A percentile compares a stretch with the other conserved stretches of the same genome.
phyloP scores from a whole-genome alignment of 2,888 invertebrate species.

The Alsophila aescularia region DNA sequence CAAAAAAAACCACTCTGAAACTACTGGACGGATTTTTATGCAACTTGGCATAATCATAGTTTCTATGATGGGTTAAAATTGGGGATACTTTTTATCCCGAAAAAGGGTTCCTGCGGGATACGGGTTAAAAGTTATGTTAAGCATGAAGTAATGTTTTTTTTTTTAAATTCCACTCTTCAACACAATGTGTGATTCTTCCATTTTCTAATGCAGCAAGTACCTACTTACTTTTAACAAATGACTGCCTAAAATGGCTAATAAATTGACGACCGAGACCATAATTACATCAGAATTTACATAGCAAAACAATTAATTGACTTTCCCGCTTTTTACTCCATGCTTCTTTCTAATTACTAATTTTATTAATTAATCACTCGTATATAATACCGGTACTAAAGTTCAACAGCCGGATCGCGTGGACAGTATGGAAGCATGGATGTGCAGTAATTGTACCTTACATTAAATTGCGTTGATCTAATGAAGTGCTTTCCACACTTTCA shows the following conservation, averaged over 20 bases:
- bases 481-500: conserved; percentile 75
- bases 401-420: conserved; percentile 52
- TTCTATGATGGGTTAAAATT: too few relatives aligned
- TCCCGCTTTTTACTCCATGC: conserved; percentile 21
- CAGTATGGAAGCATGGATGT: conserved; percentile 20
- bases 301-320: conserved; percentile 19
- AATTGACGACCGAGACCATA: conserved; percentile 2
- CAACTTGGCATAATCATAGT: too few relatives aligned
- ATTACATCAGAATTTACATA: conserved; percentile 16
- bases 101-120: too few relatives aligned
- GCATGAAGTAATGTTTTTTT: too few relatives aligned
- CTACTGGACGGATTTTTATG: too few relatives aligned
- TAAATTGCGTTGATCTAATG: conserved; percentile 61
- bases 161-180: too few relatives aligned
- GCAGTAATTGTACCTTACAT: conserved; percentile 53
- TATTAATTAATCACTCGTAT: conserved; percentile 26
- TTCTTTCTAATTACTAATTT: conserved; percentile 28
- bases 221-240: neutral
- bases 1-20: too few relatives aligned
- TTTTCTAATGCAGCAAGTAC: neutral
- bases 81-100: too few relatives aligned
- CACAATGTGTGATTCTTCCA: neutral
- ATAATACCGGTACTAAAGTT: conserved; percentile 36
- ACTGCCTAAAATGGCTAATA: neutral
- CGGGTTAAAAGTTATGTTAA: too few relatives aligned